Conservation (phyloP, 2,888 invertebrate genomes). For the Cantharis rufa region DNA sequence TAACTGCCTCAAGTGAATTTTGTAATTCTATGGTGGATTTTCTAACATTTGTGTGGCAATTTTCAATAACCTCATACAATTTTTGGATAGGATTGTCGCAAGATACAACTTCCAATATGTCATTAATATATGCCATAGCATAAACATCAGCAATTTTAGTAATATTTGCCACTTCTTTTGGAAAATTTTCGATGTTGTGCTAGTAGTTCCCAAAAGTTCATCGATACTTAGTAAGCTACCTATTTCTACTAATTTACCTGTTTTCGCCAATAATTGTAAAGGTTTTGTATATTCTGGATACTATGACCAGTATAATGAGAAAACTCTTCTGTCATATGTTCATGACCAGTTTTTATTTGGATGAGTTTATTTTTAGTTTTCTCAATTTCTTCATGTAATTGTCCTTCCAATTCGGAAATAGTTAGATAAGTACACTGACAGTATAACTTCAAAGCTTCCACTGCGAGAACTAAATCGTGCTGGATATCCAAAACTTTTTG, state of each 20-base stretch:
- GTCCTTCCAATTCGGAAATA: background rate
- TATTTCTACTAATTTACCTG: background rate
- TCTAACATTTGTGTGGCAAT: background rate
- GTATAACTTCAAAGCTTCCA: background rate
- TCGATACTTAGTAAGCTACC: too few species aligned
- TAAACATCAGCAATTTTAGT: background rate
- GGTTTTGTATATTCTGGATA: background rate
- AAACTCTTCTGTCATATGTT: background rate
- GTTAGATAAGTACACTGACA: background rate
- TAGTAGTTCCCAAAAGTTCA: background rate
- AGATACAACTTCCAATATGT: background rate
- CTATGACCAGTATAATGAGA: background rate
- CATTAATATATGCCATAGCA: background rate
- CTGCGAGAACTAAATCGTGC: background rate
- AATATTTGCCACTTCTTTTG: background rate
- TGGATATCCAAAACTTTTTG: background rate
- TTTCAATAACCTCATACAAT: background rate
- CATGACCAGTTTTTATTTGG: background rate
- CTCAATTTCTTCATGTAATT: background rate
- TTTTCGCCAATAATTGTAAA: background rate
- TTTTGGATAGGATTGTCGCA: background rate
- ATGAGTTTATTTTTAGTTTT: background rate
- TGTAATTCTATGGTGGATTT: background rate
- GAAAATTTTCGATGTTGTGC: background rate
- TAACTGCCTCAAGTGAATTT: background rate